Evolutionary conservation across 2,797 vertebrate species (phyloP), one percentile per base, ranked within the genome.

Genomic region (Trematomus bernacchii): DNA sequence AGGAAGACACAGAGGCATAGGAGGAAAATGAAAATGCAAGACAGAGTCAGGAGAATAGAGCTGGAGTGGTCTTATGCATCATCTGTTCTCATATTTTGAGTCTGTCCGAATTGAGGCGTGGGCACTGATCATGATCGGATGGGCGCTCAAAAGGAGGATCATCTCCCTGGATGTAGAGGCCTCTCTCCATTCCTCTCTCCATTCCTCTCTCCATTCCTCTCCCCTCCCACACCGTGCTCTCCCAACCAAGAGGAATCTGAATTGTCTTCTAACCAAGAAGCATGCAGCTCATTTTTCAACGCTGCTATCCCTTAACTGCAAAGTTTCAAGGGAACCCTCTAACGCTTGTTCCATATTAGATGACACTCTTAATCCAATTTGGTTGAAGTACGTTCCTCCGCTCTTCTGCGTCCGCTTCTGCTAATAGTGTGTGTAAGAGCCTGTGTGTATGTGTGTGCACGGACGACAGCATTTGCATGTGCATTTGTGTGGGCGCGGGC

Each of bases 341-440:
- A 55, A 81, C 1, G 48, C 81, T 81, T 76, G 87, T 87, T 85
- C 78, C 66, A 69, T 79, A 82, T 88, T 85, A 90, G 66, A 87
- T 76, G 77, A 90, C 82, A 87, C 71, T 76, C 76, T 72, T 89
- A 87, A 90, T 92, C 89, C 86, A 85, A 88, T 91, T 91, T 87
- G 68, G 52, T 82, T 53, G 65, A 64, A 85, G 62, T 71, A 15
- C 23, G 3, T 80, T 74, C 70, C 63, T 76, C 76, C 15, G 14
- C 64, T 66, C 44, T 66, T 62, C 66, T 15, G 52, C 74, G 58
- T 76, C 51, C 50, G 27, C 72, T 73, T 69, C 78, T 76, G 40
- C 76, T 88, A 87, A 85, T 70, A 66, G 54, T 55, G 33, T 72
- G 81, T 82, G 61, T 79, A 72, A 73, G 57, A 66, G 57, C 53